Conservation (phyloP, 2,797 vertebrate genomes). For the Harpagifer antarcticus region DNA sequence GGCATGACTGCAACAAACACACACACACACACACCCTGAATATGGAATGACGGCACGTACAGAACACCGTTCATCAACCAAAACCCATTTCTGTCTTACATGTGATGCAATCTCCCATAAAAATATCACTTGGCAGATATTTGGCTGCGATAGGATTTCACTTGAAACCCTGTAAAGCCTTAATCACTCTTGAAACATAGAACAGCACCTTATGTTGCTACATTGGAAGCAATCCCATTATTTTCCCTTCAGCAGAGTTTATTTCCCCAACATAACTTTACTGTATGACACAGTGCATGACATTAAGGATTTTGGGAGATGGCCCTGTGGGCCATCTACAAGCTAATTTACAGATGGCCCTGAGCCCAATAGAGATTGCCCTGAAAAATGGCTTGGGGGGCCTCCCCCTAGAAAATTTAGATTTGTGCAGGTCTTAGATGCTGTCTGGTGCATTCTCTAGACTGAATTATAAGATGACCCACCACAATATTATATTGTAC, state of each 20-base stretch:
- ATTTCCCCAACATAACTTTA: conserved; percentile 33
- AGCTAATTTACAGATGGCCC: too few relatives aligned
- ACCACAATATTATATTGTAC: too few relatives aligned
- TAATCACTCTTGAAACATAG: conserved; percentile 22
- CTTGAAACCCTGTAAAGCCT: conserved; percentile 35
- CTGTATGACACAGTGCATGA: too few relatives aligned
- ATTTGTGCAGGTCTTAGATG: too few relatives aligned
- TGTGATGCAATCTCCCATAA: conserved; percentile 11
- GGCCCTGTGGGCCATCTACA: too few relatives aligned
- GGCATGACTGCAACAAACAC: conserved; percentile 85
- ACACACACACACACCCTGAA: conserved; percentile 8
- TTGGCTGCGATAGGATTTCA: conserved; percentile 17
- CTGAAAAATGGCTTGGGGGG: too few relatives aligned
- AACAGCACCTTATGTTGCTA: conserved; percentile 22
- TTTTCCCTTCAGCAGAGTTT: conserved; percentile 25
- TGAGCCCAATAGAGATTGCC: too few relatives aligned
- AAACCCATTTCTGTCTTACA: not conserved
- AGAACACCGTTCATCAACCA: conserved; percentile 5
- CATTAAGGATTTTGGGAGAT: too few relatives aligned
- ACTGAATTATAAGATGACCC: too few relatives aligned
- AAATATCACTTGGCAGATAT: not conserved
- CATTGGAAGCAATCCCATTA: conserved; percentile 21
- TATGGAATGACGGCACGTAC: not conserved
- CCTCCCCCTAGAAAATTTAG: too few relatives aligned
- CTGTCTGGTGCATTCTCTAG: too few relatives aligned